Percentiles rank a stretch among this genome's conserved stretches.
These are phyloP conservation scores for Eunapius fragilis DNA, from an alignment of 37 sponge, comb jelly and placozoan species.

Conservation along the genomic window DNA sequence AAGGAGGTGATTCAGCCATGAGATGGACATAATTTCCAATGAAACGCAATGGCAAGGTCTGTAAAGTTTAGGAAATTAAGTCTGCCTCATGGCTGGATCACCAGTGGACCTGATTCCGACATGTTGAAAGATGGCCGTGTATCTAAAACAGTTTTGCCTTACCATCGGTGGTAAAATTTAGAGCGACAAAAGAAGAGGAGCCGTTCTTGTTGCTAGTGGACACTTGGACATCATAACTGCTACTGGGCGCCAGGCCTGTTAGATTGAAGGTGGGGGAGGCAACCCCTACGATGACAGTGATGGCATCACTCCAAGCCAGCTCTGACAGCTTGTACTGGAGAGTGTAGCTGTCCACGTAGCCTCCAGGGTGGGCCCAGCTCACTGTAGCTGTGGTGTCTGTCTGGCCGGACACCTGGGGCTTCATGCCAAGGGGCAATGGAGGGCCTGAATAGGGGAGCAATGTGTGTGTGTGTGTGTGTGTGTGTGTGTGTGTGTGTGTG, in stretches of 20 bases:
- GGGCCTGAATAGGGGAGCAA: neutral
- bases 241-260: neutral
- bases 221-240: neutral
- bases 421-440: neutral
- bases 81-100: no score
- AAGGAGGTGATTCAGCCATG: no score
- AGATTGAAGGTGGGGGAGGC: neutral
- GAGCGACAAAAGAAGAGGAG: neutral
- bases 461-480: no score
- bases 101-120: no score
- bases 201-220: neutral
- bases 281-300: neutral
- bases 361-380: neutral
- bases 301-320: neutral
- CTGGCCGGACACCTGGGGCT: neutral
- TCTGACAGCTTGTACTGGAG: neutral
- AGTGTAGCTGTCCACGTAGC: neutral
- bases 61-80: no score
- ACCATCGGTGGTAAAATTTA: neutral
- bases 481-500: no score
- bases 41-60: no score
- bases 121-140: no score
- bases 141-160: neutral
- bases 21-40: no score
- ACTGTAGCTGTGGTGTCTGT: neutral